A percentile compares a stretch with the other conserved stretches of the same genome.
phyloP scores from a whole-genome alignment of 2,797 vertebrate species.

The Anguilla megastoma region DNA sequence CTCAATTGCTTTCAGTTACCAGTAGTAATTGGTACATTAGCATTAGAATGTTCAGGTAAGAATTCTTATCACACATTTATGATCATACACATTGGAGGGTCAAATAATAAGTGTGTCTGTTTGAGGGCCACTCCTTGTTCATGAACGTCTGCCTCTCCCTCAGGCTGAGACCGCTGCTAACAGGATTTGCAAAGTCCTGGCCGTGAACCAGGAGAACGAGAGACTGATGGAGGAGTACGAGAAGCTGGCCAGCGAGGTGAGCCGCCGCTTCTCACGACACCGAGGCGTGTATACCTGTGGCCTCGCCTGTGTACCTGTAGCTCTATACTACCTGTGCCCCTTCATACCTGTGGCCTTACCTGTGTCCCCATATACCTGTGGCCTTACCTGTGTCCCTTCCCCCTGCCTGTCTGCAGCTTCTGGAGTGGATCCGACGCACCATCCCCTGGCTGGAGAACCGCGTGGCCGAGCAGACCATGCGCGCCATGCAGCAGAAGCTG shows the following conservation, averaged over 20 bases:
- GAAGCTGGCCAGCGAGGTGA: constrained; percentile 71
- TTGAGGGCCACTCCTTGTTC: neutral
- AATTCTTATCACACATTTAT: too few species aligned
- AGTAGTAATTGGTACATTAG: too few species aligned
- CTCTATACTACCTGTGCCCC: too few species aligned
- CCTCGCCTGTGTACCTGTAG: too few species aligned
- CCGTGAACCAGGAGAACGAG: constrained; percentile 73
- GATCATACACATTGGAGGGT: neutral
- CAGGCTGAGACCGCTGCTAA: constrained; percentile 73
- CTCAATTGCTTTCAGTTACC: too few species aligned
- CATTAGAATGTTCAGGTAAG: too few species aligned
- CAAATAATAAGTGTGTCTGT: neutral
- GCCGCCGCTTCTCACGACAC: neutral
- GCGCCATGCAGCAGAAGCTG: constrained; percentile 81
- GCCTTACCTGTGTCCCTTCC: too few species aligned
- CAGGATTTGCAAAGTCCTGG: constrained; percentile 73
- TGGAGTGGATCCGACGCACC: too few species aligned
- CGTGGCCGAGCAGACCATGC: constrained; percentile 77
- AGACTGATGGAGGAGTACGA: constrained; percentile 73
- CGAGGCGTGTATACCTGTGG: too few species aligned
- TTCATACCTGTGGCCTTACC: too few species aligned
- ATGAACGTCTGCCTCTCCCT: neutral
- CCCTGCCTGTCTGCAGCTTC: too few species aligned
- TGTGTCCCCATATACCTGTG: too few species aligned
- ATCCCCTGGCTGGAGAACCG: constrained; percentile 87